Evolutionary conservation across 1,140 invertebrate species (phyloP).

Genomic region (Ceratoteleas bidentatus): DNA sequence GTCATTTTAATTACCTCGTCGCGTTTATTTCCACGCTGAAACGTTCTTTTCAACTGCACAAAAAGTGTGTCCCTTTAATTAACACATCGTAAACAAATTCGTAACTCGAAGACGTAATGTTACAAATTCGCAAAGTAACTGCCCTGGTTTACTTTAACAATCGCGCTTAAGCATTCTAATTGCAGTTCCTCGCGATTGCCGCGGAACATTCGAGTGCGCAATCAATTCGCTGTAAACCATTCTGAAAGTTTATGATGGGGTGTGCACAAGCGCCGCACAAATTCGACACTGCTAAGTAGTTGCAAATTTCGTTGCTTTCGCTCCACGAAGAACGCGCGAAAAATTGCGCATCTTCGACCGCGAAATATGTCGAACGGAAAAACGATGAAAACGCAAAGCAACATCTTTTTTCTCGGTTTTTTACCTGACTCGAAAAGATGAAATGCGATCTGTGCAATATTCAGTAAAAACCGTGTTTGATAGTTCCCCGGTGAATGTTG

Average conservation of each 20-base stretch:
- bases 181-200: slow-evolving; percentile 21
- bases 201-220: slow-evolving; percentile 22
- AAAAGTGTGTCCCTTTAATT: slow-evolving; percentile 15
- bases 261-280: not conserved
- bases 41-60: not conserved
- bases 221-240: slow-evolving; percentile 22
- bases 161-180: slow-evolving; percentile 43
- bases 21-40: not conserved
- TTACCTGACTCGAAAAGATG: not conserved
- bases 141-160: slow-evolving; percentile 32
- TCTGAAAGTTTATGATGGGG: slow-evolving; percentile 29
- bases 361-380: slow-evolving; percentile 8
- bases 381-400: slow-evolving; percentile 4
- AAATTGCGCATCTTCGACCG: not conserved
- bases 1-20: not conserved
- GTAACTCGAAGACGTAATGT: slow-evolving; percentile 18
- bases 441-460: not conserved
- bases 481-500: no score
- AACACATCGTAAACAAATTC: slow-evolving; percentile 32
- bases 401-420: not conserved
- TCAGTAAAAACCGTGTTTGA: no score
- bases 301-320: slow-evolving; percentile 11
- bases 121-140: slow-evolving; percentile 22
- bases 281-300: slow-evolving; percentile 22
- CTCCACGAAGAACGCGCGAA: not conserved